Evolutionary conservation across 2,888 invertebrate species (phyloP).

Genomic region (Cenopis cana): DNA sequence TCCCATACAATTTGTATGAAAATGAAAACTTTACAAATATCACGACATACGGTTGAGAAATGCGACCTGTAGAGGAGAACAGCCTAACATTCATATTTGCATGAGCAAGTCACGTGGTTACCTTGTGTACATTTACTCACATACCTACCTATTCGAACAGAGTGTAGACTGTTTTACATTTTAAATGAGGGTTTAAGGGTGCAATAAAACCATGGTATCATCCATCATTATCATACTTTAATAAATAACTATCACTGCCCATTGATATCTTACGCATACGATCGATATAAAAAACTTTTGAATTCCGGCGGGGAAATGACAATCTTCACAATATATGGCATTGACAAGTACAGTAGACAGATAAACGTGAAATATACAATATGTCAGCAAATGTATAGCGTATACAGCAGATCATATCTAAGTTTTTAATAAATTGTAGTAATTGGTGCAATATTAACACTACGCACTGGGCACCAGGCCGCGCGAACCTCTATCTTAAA

Average conservation of each 20-base stretch:
- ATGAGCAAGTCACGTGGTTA: too few relatives aligned
- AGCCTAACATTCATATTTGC: too few relatives aligned
- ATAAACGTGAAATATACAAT: constrained; percentile 20
- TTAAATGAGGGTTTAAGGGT: neutral
- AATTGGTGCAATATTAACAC: constrained; percentile 8
- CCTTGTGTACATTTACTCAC: too few relatives aligned
- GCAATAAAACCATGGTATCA: constrained; percentile 46
- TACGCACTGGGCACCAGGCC: neutral
- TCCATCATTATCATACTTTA: constrained; percentile 51
- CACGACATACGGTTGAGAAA: too few relatives aligned
- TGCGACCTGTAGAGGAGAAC: too few relatives aligned
- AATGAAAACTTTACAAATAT: too few relatives aligned
- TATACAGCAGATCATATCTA: constrained; percentile 3
- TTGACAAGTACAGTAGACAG: neutral
- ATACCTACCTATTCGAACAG: too few relatives aligned
- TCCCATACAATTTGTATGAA: too few relatives aligned
- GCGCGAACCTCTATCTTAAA: constrained; percentile 2
- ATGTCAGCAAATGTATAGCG: constrained; percentile 22
- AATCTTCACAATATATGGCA: constrained; percentile 11
- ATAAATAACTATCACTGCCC: constrained; percentile 46
- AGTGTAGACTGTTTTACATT: neutral
- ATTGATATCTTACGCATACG: constrained; percentile 39
- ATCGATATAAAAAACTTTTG: constrained; percentile 31
- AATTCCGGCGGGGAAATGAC: constrained; percentile 13
- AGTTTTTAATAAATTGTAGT: neutral